Evolutionary conservation across 2,797 vertebrate genomes (phyloP).

Genomic region (Peromyscus attwateri): DNA sequence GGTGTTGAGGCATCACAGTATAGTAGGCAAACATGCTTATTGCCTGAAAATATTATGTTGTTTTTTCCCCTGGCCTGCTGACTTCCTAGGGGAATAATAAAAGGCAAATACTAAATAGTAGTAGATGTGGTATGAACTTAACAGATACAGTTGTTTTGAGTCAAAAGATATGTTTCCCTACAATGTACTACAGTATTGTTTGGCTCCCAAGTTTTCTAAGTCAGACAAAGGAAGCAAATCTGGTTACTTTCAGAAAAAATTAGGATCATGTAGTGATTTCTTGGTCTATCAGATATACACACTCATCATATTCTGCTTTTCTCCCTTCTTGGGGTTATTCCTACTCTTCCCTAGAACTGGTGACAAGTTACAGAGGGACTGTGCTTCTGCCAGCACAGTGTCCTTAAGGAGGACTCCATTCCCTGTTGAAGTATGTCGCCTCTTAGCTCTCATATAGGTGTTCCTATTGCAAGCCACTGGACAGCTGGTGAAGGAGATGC

Average conservation of each 20-base stretch:
- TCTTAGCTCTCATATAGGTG: not conserved
- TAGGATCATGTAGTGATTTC: not conserved
- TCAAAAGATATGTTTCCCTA: not conserved
- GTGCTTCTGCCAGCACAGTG: no score
- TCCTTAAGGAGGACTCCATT: not conserved
- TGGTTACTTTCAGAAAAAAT: conserved; percentile 20
- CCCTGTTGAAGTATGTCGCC: not conserved
- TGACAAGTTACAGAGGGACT: not conserved
- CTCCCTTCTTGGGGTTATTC: not conserved
- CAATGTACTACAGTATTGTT: not conserved
- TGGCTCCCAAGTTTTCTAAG: not conserved
- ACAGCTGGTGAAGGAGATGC: not conserved
- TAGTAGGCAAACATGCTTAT: not conserved
- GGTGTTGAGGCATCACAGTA: accelerated
- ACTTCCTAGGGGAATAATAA: not conserved
- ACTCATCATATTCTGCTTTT: not conserved
- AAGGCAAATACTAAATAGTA: not conserved
- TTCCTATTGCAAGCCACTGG: not conserved
- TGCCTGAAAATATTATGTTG: no score
- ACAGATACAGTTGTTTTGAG: not conserved
- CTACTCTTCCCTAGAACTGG: not conserved
- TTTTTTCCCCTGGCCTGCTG: not conserved
- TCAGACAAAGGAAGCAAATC: not conserved
- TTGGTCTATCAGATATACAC: not conserved
- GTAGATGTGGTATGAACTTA: not conserved